Conservation (phyloP, 1,140 invertebrate genomes). For the Aphidius gifuensis region DNA sequence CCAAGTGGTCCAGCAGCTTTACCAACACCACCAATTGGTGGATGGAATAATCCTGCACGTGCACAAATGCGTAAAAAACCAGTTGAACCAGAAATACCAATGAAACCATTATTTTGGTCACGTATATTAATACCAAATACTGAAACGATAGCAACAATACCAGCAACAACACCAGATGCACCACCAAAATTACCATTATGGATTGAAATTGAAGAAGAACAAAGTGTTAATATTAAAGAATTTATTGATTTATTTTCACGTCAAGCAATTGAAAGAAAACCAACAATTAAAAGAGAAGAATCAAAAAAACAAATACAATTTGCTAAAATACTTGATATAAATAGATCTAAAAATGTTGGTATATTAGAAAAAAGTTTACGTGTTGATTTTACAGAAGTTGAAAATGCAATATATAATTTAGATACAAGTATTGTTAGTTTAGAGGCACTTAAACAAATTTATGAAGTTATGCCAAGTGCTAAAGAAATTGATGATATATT, state of each 20-base stretch:
- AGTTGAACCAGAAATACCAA: constrained; percentile 80
- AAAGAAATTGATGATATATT: constrained; percentile 82
- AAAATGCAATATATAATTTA: constrained; percentile 91
- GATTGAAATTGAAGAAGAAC: constrained; percentile 79
- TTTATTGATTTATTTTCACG: constrained; percentile 88
- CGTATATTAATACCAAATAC: constrained; percentile 71
- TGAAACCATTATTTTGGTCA: constrained; percentile 96
- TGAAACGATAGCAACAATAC: constrained; percentile 26
- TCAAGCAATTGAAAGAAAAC: constrained; percentile 72
- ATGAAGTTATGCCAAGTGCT: constrained; percentile 79
- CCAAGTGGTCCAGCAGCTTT: constrained; percentile 43
- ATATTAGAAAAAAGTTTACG: constrained; percentile 91
- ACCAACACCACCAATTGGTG: constrained; percentile 64
- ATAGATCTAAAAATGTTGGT: constrained; percentile 91
- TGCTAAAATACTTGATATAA: constrained; percentile 88
- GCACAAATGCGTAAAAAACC: constrained; percentile 70
- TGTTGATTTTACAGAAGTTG: constrained; percentile 88
- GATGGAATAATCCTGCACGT: constrained; percentile 68
- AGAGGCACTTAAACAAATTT: constrained; percentile 89
- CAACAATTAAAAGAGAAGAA: constrained; percentile 66
- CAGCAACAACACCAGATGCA: constrained; percentile 33
- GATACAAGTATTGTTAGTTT: constrained; percentile 86
- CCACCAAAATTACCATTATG: constrained; percentile 51
- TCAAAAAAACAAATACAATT: constrained; percentile 64
- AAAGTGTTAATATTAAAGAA: constrained; percentile 75